These are phyloP conservation scores for Polymixis flavicincta DNA, from an alignment of 2,888 invertebrate species.

Conservation along the genomic window DNA sequence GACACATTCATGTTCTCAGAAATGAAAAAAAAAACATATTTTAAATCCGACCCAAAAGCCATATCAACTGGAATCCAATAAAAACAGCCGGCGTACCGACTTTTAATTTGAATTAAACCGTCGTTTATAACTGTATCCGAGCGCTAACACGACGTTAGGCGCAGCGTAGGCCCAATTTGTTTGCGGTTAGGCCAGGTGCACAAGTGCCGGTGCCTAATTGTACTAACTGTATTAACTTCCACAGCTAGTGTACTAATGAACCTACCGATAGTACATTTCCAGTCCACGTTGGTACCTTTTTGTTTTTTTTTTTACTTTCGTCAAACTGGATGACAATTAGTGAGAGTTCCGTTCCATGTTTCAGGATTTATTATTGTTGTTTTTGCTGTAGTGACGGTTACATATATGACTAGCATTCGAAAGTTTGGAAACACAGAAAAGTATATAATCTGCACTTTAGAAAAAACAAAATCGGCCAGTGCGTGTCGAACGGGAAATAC, in stretches of 20 bases:
- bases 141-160: conserved; percentile 58
- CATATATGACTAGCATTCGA: not conserved
- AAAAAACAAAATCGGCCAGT: not conserved
- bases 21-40: not conserved
- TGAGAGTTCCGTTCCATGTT: conserved; percentile 12
- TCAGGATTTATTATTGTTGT: not conserved
- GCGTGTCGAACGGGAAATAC: too few species aligned
- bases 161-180: conserved; percentile 71
- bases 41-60: not conserved
- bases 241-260: conserved; percentile 66
- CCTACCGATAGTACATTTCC: conserved; percentile 50
- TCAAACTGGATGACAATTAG: conserved; percentile 40
- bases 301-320: conserved; percentile 9
- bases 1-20: not conserved
- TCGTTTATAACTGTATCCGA: conserved; percentile 60
- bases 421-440: not conserved
- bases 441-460: not conserved
- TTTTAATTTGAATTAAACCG: conserved; percentile 51
- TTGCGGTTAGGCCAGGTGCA: conserved; percentile 71
- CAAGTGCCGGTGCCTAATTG: conserved; percentile 69
- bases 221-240: conserved; percentile 72
- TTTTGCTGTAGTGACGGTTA: not conserved
- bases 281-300: conserved; percentile 24
- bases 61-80: conserved; percentile 26
- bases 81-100: conserved; percentile 20